Base-by-base conservation (phyloP, 2,113 vertebrate species). In the Chelonoidis abingdonii region DNA sequence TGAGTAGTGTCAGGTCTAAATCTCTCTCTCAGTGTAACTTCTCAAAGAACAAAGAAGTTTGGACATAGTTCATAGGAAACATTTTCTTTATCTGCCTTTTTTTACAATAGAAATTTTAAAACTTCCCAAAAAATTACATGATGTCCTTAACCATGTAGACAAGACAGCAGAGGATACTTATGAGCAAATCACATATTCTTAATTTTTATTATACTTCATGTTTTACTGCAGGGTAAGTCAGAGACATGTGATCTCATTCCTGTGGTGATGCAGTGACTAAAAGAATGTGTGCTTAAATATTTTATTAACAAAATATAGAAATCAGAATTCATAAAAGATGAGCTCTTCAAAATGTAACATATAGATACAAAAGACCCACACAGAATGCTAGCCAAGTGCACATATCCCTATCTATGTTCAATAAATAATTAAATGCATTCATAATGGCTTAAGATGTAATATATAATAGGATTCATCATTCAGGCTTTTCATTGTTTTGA, bases 131-230 rank as follows among this genome's bases (percentile, higher is more conserved):
- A 52, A 52, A 47, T 49, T n/a, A 1, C 1, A 21, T 90, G 62
- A 10, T 84, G 6, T 57, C 69, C 56, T 59, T 57, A 41, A 10
- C 35, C 50, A 31, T 29, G 24, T 38, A 31, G 22, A 56, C 22
- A 19, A 88, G 56, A 88, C 31, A 94, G 50, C n/a, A 93, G 10
- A 38, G 50, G 38, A 13, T 86, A 85, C 49, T 82, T 78, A 75
- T 38, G 69, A 93, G 17, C 8, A 83, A 94, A 65, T 65, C n/a
- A 79, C 31, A 24, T 57, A 80, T 93, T 82, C 95, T 95, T 84
- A 82, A 86, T 93, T 95, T 95, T 22, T 52, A 50, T 93, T 93
- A 47, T 75, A 56, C 82, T 87, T 89, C 94, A 50, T 93, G 41
- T 41, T 89, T 94, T 87, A 84, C 81, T 82, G 80, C 62, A 93